A percentile compares a stretch with the other conserved stretches of the same genome.
phyloP scores from a whole-genome alignment of 37 sponge, comb jelly and placozoan species.

The Hexactinellida sp. region DNA sequence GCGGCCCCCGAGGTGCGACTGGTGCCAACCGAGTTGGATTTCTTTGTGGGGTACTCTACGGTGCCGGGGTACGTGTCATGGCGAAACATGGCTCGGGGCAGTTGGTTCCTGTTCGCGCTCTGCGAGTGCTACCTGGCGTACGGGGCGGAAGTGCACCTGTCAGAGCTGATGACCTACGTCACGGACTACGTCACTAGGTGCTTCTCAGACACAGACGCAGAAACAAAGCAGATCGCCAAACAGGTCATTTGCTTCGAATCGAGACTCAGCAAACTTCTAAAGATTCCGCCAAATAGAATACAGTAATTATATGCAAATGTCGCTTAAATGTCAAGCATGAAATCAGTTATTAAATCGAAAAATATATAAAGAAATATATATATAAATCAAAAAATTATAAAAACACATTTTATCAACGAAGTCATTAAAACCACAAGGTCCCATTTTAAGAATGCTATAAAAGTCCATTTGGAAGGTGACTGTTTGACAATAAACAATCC shows the following conservation, averaged over 20 bases:
- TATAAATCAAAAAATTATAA: no score
- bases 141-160: not conserved
- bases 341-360: no score
- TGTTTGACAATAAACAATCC: no score
- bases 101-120: slow-evolving; percentile 60
- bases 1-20: not conserved
- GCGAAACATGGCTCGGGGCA: slow-evolving; percentile 50
- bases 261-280: slow-evolving; percentile 4
- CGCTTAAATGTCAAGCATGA: no score
- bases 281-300: not conserved
- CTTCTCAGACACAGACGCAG: not conserved
- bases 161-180: not conserved
- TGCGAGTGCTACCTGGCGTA: not conserved
- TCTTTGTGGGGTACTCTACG: slow-evolving; percentile 59
- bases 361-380: no score
- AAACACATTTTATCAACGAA: no score
- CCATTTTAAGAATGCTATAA: no score
- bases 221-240: not conserved
- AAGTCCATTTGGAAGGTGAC: no score
- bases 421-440: no score
- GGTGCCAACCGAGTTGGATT: slow-evolving; percentile 69
- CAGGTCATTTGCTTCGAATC: not conserved
- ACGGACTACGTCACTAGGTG: not conserved
- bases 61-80: slow-evolving; percentile 82
- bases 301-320: no score